Conservation (phyloP, 1,140 invertebrate genomes). For the Galendromus occidentalis region DNA sequence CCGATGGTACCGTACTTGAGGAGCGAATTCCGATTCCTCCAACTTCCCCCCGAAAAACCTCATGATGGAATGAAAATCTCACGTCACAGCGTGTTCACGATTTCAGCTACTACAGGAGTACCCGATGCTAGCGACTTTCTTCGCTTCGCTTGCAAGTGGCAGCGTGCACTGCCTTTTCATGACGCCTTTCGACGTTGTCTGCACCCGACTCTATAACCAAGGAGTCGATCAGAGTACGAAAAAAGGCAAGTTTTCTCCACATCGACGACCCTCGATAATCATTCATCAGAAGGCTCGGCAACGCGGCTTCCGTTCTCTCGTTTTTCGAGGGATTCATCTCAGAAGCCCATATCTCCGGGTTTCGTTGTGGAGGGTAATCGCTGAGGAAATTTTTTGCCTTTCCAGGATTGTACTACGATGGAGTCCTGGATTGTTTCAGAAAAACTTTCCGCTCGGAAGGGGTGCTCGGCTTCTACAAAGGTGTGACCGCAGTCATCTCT, state of each 20-base stretch:
- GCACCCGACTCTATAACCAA: slow-evolving; percentile 77
- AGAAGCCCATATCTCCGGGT: neutral
- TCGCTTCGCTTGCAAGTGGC: slow-evolving; percentile 42
- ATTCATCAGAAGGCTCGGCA: too few species aligned
- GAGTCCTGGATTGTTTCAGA: slow-evolving; percentile 45
- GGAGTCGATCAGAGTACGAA: slow-evolving; percentile 29
- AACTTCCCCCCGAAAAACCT: too few species aligned
- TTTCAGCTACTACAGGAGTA: neutral
- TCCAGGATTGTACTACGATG: slow-evolving; percentile 39
- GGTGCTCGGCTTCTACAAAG: slow-evolving; percentile 57
- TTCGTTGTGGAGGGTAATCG: too few species aligned
- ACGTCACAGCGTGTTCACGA: too few species aligned
- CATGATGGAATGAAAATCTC: too few species aligned
- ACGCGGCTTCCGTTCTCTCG: too few species aligned
- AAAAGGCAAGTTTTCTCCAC: slow-evolving; percentile 26
- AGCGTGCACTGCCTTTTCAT: slow-evolving; percentile 54
- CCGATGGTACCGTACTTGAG: too few species aligned
- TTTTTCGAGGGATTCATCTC: neutral
- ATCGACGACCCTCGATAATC: too few species aligned
- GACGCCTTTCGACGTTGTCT: slow-evolving; percentile 73
- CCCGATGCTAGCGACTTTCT: neutral
- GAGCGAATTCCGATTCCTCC: too few species aligned
- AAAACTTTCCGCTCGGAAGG: slow-evolving; percentile 55
- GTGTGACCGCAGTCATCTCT: slow-evolving; percentile 51
- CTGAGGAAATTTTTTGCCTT: too few species aligned